Base-by-base conservation (phyloP, 1,140 invertebrate species). In the Oedothorax gibbosus region DNA sequence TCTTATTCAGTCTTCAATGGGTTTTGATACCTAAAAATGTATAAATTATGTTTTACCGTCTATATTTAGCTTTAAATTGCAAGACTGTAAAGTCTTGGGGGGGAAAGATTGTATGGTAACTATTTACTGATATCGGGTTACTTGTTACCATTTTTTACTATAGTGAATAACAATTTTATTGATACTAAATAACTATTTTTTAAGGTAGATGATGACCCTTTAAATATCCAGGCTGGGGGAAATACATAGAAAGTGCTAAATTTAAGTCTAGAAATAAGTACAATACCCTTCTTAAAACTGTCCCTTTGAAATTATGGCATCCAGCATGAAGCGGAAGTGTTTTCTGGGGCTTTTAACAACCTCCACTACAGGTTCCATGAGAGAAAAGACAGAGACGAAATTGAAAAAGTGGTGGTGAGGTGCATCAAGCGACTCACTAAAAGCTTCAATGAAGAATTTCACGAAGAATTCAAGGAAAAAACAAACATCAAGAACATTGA, bases 171-270 rank as follows among this genome's bases (percentile, higher is more conserved):
- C 35, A 35, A 35, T 5, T 35, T 35, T 35, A 35, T 35, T 35
- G 35, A 35, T 35, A 35, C 35, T 35, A 35, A 35, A 35, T 62
- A 51, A 8, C 15, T 60, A 60, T 71, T 64, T 64, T 75, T 68
- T 50, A 18, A 86, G 76, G 53, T 73, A 57, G 85, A 87, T 79
- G 21, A 57, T 65, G 66, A 76, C 62, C n/a, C n/a, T 79, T 87
- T 50, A 15, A 66, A 53, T 80, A 77, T 81, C 57, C 57, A 49
- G 87, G 87, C 35, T 88, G 87, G 87, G 71, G 87, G 54, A 21
- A 50, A 53, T 87, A 85, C 51, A 21, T 65, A 57, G 53, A 84
- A 12, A 15, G 57, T 51, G 87, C 87, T 14, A 54, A n/a, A n/a
- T n/a, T 65, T 9, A 66, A 84, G 8, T 60, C 62, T 15, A 60